Evolutionary conservation across 2,113 vertebrate species (phyloP).

Genomic region (Lasiurus cinereus): DNA sequence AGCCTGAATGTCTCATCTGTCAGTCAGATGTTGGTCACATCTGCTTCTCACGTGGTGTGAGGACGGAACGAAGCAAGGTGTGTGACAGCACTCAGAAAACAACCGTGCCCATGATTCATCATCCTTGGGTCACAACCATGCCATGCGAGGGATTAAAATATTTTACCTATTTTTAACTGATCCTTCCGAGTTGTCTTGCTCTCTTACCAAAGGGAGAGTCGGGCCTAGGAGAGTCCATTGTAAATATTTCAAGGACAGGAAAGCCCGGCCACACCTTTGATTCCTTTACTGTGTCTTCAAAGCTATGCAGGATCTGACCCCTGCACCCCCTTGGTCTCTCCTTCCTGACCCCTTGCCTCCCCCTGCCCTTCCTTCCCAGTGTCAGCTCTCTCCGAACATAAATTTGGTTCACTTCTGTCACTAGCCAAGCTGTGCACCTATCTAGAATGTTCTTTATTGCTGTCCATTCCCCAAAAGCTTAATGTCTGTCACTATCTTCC

Average conservation of each 20-base stretch:
- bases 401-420: not conserved
- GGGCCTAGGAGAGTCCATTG: not conserved
- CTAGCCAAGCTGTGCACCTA: not conserved
- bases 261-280: not conserved
- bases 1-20: not conserved
- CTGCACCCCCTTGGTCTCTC: not conserved
- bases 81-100: not conserved
- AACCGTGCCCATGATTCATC: not conserved
- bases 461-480: not conserved
- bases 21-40: not conserved
- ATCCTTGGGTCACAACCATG: not conserved
- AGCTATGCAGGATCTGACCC: no score
- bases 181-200: not conserved
- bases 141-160: not conserved
- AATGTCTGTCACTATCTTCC: not conserved
- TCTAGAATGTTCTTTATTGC: conserved; percentile 26
- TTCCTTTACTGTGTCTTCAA: not conserved
- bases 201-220: not conserved
- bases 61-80: not conserved
- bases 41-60: not conserved
- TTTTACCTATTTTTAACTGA: conserved; percentile 51
- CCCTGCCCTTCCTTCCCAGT: not conserved
- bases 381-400: not conserved
- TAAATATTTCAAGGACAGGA: not conserved
- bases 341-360: not conserved